Conservation (phyloP, 2,888 invertebrate species). For the Conops quadrifasciatus region DNA sequence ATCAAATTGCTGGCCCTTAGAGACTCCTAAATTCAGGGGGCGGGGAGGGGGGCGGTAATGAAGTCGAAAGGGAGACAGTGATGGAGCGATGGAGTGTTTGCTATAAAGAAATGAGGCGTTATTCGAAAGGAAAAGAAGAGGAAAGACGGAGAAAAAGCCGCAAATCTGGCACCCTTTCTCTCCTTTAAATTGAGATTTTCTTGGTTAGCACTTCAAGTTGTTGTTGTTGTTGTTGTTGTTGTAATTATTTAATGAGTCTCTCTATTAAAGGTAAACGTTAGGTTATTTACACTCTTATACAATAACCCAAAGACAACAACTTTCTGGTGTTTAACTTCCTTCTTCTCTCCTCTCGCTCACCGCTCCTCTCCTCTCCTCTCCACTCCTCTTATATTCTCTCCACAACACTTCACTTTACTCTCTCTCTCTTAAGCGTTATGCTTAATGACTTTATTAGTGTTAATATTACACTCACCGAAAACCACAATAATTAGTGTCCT, state of each 20-base stretch:
- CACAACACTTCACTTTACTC: background rate
- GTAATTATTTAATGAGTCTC: conserved; percentile 29
- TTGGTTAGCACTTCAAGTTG: too few relatives aligned
- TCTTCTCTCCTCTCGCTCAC: background rate
- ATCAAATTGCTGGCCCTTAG: conserved; percentile 16
- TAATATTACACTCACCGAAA: conserved; percentile 9
- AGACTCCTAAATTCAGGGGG: conserved; percentile 3
- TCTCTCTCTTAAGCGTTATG: background rate
- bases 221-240: too few relatives aligned
- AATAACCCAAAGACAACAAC: too few relatives aligned
- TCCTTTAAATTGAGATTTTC: too few relatives aligned
- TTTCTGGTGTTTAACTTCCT: background rate
- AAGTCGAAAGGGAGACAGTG: background rate
- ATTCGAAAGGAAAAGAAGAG: background rate
- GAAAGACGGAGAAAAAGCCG: too few relatives aligned
- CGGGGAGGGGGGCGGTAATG: background rate
- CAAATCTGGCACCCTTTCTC: too few relatives aligned
- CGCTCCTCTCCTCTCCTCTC: background rate
- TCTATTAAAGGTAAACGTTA: background rate
- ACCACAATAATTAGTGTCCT: conserved; percentile 19
- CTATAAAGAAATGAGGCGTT: background rate
- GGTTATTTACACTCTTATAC: too few relatives aligned
- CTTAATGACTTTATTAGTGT: conserved; percentile 30
- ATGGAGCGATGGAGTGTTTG: background rate
- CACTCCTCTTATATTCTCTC: too few relatives aligned